Evolutionary conservation across 2,888 invertebrate species (phyloP).

Genomic region (Eustalomyia histrio): DNA sequence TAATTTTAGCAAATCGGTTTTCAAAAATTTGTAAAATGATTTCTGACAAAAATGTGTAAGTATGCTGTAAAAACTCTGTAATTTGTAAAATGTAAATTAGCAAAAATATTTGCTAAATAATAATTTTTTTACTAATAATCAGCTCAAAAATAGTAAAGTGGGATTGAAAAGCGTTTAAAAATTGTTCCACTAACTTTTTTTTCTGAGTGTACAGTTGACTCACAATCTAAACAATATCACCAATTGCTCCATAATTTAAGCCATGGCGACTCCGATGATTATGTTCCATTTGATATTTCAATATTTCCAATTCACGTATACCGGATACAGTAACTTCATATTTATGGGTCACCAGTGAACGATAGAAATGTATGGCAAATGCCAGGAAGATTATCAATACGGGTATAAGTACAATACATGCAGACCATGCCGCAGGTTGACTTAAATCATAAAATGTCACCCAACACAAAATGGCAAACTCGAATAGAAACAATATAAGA

Average conservation of each 20-base stretch:
- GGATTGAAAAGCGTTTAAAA: no score
- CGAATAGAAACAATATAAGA: conserved; percentile 93
- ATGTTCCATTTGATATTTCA: conserved; percentile 92
- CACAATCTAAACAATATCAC: conserved; percentile 75
- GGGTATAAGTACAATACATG: conserved; percentile 94
- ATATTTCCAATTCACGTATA: conserved; percentile 90
- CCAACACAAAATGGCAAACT: conserved; percentile 98
- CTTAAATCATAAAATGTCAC: conserved; percentile 96
- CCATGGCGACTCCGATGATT: conserved; percentile 71
- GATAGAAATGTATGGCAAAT: conserved; percentile 97
- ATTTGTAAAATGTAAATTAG: no score
- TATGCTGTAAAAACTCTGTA: no score
- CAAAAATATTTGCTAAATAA: no score
- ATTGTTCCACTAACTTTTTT: no score
- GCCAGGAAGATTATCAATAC: conserved; percentile 93
- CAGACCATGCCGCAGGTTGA: conserved; percentile 91
- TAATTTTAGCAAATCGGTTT: no score
- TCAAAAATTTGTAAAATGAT: no score
- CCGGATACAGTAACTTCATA: conserved; percentile 93
- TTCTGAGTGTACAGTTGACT: no score
- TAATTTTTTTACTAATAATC: no score
- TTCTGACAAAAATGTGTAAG: no score
- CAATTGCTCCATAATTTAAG: conserved; percentile 77
- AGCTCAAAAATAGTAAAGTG: no score
- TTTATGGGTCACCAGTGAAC: conserved; percentile 94